Evolutionary conservation across 1,140 invertebrate species (phyloP), one percentile per base, ranked within the genome.

Genomic region (Planococcus citri): DNA sequence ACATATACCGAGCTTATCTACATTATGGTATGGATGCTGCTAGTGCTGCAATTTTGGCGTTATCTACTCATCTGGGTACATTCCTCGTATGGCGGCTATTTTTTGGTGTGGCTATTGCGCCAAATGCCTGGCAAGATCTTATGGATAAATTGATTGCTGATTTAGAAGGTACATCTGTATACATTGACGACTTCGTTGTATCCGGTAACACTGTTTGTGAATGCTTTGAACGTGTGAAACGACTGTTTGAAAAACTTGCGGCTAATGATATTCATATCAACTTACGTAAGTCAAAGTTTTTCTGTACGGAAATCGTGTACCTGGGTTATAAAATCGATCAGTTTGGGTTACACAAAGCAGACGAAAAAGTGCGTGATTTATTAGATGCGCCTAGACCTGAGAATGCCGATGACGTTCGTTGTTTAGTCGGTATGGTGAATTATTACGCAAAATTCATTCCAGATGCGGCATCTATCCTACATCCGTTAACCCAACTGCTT

Each of bases 71-170:
- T 71, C 70, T 72, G 72, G 76, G 77, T 29, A 73, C 75, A 12
- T 81, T 76, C 67, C 20, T 69, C 61, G 77, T 78, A 71, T 77
- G 76, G 68, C 68, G 77, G 64, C 64, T 81, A 12, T 76, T 75
- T 3, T 83, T 81, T 75, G 81, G 79, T 9, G 75, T 83, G 2
- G 75, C 77, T 69, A 76, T 74, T 20, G 79, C 80, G 0, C 78
- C 81, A 20, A 73, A 75, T 9, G 77, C 80, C 70, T 84, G 82
- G 70, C 80, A 84, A 73, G 57, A 77, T 70, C 74, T 78, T 20
- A 80, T 84, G 21, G 79, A 81, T 57, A 72, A 76, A 71, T 72
- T 79, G 1, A 68, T 83, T 8, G 37, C 33, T 41, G 73, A 72
- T 25, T 64, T 80, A 4, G 71, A 72, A 22, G 73, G 71, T n/a